Evolutionary conservation across 1,140 invertebrate genomes (phyloP).

Genomic region (Magallana gigas): DNA sequence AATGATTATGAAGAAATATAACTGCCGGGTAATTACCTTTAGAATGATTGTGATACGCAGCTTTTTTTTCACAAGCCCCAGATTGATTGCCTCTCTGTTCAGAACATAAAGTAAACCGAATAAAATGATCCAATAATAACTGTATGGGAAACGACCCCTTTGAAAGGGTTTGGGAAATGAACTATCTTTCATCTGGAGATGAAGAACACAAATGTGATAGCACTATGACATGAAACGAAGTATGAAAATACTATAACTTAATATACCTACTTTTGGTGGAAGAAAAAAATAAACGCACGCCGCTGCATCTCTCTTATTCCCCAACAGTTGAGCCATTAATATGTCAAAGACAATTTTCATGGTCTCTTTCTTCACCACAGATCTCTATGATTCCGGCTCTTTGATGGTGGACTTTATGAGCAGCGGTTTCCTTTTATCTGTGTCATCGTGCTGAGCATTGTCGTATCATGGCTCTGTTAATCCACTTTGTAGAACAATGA

Average conservation of each 20-base stretch:
- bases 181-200: slow-evolving; percentile 26
- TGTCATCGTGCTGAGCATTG: slow-evolving; percentile 6
- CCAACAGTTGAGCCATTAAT: slow-evolving; percentile 11
- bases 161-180: slow-evolving; percentile 1
- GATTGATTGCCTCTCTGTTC: slow-evolving; percentile 16
- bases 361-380: not conserved
- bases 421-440: not conserved
- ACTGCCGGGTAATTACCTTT: slow-evolving; percentile 7
- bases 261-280: slow-evolving; percentile 18
- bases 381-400: not conserved
- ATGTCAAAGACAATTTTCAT: slow-evolving; percentile 24
- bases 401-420: not conserved
- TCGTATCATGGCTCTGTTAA: not conserved
- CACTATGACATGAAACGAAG: slow-evolving; percentile 5
- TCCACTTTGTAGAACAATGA: slow-evolving; percentile 15
- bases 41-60: not conserved
- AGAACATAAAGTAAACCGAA: slow-evolving; percentile 22
- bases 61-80: not conserved
- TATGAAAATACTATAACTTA: slow-evolving; percentile 31
- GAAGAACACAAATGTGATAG: not conserved
- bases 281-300: not conserved
- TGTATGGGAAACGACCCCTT: slow-evolving; percentile 1
- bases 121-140: slow-evolving; percentile 30
- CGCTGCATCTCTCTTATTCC: not conserved
- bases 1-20: not conserved